Percentiles rank a stretch among this genome's conserved stretches.
Evolutionary conservation across 2,797 vertebrate species (phyloP).

Genomic region (Staurois parvus): DNA sequence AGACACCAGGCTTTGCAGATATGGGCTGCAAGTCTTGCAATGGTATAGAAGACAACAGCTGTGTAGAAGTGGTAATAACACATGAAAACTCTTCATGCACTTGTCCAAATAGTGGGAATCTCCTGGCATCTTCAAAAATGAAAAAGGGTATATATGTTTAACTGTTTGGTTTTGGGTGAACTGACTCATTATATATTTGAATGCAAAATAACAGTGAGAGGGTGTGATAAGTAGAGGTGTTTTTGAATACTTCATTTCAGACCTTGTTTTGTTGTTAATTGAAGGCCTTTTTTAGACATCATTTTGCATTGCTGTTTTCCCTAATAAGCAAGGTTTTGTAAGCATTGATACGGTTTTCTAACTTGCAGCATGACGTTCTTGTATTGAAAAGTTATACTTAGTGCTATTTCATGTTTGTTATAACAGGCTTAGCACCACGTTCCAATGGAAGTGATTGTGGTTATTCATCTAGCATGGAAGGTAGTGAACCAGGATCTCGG

Average conservation of each 20-base stretch:
- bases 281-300: too few species aligned
- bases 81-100: constrained; percentile 83
- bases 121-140: constrained; percentile 84
- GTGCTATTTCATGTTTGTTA: constrained; percentile 17
- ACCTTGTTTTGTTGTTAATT: too few species aligned
- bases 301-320: too few species aligned
- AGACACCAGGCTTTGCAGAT: constrained; percentile 81
- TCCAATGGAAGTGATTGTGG: constrained; percentile 92
- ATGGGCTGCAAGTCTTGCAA: constrained; percentile 87
- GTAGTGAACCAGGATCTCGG: constrained; percentile 90
- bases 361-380: too few species aligned
- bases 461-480: constrained; percentile 96
- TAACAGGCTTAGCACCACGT: constrained; percentile 84
- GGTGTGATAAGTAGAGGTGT: too few species aligned
- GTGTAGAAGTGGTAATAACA: constrained; percentile 81
- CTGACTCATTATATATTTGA: too few species aligned
- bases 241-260: too few species aligned
- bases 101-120: constrained; percentile 81
- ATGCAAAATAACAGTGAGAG: too few species aligned
- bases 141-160: constrained; percentile 82
- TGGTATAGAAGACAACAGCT: constrained; percentile 76
- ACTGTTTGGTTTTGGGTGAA: not conserved
- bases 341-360: too few species aligned
- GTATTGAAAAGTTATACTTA: not conserved
- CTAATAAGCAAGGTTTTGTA: too few species aligned